Base-by-base conservation (phyloP, 2,888 invertebrate species). In the Hirtodrosophila confusa region DNA sequence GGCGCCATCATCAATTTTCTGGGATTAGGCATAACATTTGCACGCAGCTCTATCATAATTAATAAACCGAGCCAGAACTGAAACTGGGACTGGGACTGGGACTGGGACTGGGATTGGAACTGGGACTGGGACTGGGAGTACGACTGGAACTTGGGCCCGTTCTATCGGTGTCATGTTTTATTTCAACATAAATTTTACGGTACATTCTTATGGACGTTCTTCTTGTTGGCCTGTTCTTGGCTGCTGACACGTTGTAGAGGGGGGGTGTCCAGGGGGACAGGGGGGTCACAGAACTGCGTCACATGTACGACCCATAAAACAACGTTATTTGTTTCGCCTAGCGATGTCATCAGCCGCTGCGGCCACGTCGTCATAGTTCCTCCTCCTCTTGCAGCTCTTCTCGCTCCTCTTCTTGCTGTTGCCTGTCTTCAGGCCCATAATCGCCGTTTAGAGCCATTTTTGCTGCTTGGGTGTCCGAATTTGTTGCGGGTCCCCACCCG, bases 401-500 rank as follows among this genome's bases (percentile, higher is more conserved):
- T 2, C 1, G 17, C 17, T 17, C 17, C 17, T 17, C 17, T 17
- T 17, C 17, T 17, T 17, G 17, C 2, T 17, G 17, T 17, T 17
- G 3, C 9, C 55, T 72, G 57, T 58, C 66, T 62, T 66, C 41
- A 33, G 67, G 63, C 56, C 56, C 75, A 68, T 84, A 80, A 84
- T 80, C 68, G 68, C 63, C 85, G 70, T 74, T 80, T 80, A 84
- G 85, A 76, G 78, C 64, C 69, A 54, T 69, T 61, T 70, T 54
- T 53, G 62, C 82, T 55, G 70, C 85, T 79, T 86, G 84, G 86
- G 83, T 84, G 84, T 86, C 74, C 86, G 68, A 84, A 83, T 78
- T 85, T 67, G 80, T 75, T 70, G 72, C 69, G 80, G 56, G 55
- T 57, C 55, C 44, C 69, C 58, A 56, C 24, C 49, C 60, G 56